Percentiles rank a stretch among this genome's conserved stretches.
Conservation (phyloP, 2,797 vertebrate species). For the Meda fulgida region DNA sequence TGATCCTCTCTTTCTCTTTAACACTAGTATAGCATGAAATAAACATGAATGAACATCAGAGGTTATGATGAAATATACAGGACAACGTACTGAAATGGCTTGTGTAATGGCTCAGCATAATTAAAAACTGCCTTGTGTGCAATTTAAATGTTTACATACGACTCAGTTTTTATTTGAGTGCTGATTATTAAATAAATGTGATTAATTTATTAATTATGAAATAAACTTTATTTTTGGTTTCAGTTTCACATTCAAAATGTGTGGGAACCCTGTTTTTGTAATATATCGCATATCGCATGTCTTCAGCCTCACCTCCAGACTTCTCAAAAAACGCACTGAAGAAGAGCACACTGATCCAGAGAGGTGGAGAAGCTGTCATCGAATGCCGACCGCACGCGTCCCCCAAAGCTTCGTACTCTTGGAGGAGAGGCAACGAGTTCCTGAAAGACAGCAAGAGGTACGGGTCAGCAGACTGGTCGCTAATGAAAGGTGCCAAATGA, state of each 20-base stretch:
- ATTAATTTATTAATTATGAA: background rate
- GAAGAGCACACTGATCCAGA: slow-evolving; percentile 81
- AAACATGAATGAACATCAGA: slow-evolving; percentile 4
- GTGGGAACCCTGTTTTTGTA: background rate
- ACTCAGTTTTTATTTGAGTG: too few species aligned
- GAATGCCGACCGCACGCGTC: slow-evolving; percentile 84
- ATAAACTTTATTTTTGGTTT: background rate
- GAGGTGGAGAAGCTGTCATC: slow-evolving; percentile 82
- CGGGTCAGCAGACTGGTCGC: slow-evolving; percentile 53
- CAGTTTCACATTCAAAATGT: background rate
- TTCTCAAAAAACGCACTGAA: slow-evolving; percentile 84
- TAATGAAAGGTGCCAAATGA: slow-evolving; percentile 56
- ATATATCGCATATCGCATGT: slow-evolving; percentile 27
- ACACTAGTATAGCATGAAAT: background rate
- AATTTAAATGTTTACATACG: background rate
- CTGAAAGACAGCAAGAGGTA: slow-evolving; percentile 82
- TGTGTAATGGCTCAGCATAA: background rate
- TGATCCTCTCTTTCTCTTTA: background rate
- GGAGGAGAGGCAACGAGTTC: slow-evolving; percentile 78
- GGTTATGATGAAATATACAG: background rate
- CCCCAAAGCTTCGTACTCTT: slow-evolving; percentile 81
- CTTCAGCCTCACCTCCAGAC: slow-evolving; percentile 84
- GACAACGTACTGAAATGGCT: background rate
- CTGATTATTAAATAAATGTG: background rate
- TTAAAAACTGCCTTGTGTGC: background rate